phyloP scores from a whole-genome alignment of 2,888 invertebrate genomes.

The Euspilapteryx auroguttella region DNA sequence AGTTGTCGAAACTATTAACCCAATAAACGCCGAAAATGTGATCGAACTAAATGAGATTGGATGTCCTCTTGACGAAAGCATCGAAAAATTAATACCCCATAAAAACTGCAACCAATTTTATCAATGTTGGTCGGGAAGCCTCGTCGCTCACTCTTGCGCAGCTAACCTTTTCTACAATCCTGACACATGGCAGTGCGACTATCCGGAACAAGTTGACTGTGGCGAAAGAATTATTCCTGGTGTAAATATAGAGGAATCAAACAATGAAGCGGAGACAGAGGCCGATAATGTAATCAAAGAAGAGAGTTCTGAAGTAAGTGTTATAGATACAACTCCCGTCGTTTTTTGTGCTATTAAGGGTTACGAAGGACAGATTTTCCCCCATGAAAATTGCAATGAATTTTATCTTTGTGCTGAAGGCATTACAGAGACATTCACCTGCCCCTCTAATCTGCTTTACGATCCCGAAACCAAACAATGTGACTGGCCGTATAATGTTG shows the following conservation, averaged over 20 bases:
- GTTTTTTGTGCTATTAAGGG: slow-evolving; percentile 14
- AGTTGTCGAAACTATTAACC: no score
- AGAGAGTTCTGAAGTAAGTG: no score
- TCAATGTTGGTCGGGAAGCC: slow-evolving; percentile 13
- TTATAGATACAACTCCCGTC: no score
- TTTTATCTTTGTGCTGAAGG: slow-evolving; percentile 17
- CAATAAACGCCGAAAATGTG: no score
- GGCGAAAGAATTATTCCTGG: slow-evolving; percentile 10
- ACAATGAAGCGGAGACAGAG: no score
- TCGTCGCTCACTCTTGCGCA: slow-evolving; percentile 13
- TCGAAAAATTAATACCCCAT: no score
- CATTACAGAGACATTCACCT: slow-evolving; percentile 10
- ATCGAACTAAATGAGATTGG: no score
- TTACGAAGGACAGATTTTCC: slow-evolving; percentile 14
- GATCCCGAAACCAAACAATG: slow-evolving; percentile 14
- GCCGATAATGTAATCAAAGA: no score
- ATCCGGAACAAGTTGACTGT: slow-evolving; percentile 15
- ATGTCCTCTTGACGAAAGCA: no score
- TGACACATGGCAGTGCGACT: slow-evolving; percentile 14
- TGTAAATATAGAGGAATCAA: background rate
- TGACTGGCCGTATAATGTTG: slow-evolving; percentile 14
- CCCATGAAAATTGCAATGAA: slow-evolving; percentile 19
- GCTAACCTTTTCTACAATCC: slow-evolving; percentile 24
- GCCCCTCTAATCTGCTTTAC: slow-evolving; percentile 13
- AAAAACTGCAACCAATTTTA: slow-evolving; percentile 21